These are phyloP conservation scores for Homalodisca vitripennis DNA, from an alignment of 1,140 invertebrate genomes.

Conservation along the genomic window DNA sequence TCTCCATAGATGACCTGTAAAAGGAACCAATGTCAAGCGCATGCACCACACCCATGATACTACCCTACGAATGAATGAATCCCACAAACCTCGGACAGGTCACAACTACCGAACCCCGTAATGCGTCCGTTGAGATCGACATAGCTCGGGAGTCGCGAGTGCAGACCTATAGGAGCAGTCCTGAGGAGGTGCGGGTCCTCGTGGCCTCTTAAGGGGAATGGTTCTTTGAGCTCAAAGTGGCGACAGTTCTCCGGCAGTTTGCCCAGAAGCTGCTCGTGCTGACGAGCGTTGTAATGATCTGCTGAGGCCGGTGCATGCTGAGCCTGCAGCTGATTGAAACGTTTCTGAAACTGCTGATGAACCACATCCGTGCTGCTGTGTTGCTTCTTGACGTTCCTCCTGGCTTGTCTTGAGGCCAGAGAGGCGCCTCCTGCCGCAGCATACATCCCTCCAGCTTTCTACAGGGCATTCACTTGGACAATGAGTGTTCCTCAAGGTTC, in stretches of 20 bases:
- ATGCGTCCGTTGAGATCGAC: conserved; percentile 37
- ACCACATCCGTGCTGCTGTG: conserved; percentile 39
- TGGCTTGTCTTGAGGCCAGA: conserved; percentile 65
- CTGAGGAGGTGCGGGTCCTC: neutral
- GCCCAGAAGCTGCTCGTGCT: conserved; percentile 28
- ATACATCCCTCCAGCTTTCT: conserved; percentile 58
- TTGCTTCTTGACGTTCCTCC: conserved; percentile 44
- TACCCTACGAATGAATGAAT: neutral
- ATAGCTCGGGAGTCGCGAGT: conserved; percentile 37
- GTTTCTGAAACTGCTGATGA: conserved; percentile 42
- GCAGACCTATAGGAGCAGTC: conserved; percentile 8
- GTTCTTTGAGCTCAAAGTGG: conserved; percentile 30
- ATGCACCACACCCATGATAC: neutral
- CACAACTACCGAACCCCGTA: conserved; percentile 33
- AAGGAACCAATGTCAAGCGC: no score
- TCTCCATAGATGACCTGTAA: no score
- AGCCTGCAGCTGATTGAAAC: conserved; percentile 43
- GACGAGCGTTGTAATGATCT: conserved; percentile 33
- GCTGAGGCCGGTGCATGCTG: conserved; percentile 40
- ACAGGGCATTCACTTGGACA: no score
- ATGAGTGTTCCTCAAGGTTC: neutral
- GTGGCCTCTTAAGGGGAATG: conserved; percentile 3
- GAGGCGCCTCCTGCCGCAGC: conserved; percentile 71
- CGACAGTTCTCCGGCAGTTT: conserved; percentile 13
- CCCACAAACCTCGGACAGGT: conserved; percentile 35